phyloP scores from a whole-genome alignment of 2,113 vertebrate species.

The Cyphomyrus plagiostoma region DNA sequence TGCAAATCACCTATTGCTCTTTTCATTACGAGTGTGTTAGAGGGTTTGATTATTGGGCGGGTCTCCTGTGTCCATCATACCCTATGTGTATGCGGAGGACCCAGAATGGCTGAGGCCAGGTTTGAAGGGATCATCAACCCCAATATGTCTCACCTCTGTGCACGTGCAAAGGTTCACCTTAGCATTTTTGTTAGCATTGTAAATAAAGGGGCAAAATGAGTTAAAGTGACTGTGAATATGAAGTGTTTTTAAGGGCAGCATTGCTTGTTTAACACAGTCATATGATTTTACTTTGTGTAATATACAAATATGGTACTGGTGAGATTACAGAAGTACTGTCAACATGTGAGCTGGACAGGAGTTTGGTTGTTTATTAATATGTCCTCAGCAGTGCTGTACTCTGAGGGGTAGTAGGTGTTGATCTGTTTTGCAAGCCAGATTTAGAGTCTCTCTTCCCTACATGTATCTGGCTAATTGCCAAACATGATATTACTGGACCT shows the following conservation, averaged over 20 bases:
- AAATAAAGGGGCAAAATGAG: slow-evolving; percentile 48
- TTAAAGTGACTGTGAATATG: background rate
- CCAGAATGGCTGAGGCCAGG: background rate
- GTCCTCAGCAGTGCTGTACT: background rate
- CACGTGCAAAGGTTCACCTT: slow-evolving; percentile 62
- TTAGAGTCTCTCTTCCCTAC: background rate
- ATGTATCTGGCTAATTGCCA: background rate
- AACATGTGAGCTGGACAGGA: background rate
- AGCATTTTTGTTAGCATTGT: slow-evolving; percentile 61
- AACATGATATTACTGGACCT: background rate
- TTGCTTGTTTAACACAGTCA: background rate
- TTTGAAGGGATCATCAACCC: background rate
- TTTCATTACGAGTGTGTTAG: background rate
- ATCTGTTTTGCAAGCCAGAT: background rate
- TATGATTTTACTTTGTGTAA: background rate
- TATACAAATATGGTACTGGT: background rate
- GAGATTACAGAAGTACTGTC: background rate
- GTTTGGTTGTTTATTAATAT: background rate
- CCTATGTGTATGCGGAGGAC: background rate
- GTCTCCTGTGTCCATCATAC: background rate
- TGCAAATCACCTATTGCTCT: background rate
- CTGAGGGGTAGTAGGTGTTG: slow-evolving; percentile 4
- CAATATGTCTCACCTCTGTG: slow-evolving; percentile 47
- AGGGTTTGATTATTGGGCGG: background rate
- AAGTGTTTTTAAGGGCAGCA: background rate